phyloP scores from a whole-genome alignment of 2,888 invertebrate genomes.

The Gerris lacustris region DNA sequence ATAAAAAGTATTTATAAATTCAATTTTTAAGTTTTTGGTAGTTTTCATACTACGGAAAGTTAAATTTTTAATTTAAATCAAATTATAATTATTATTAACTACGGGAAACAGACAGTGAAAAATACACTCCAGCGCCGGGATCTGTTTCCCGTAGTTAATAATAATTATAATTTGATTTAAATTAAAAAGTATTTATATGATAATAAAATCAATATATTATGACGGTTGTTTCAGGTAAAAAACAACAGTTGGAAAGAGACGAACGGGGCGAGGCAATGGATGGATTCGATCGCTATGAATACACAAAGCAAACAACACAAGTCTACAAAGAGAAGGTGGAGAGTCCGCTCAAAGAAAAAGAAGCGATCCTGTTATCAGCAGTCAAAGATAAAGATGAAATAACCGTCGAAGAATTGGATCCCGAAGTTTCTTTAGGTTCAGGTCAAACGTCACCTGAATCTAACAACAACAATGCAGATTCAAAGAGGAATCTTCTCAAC shows the following conservation, averaged over 20 bases:
- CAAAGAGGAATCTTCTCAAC: neutral
- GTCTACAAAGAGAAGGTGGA: conserved; percentile 16
- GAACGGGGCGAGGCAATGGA: conserved; percentile 21
- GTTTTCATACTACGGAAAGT: too few relatives aligned
- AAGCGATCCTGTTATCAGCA: conserved; percentile 28
- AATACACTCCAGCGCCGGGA: too few relatives aligned
- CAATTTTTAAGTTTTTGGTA: too few relatives aligned
- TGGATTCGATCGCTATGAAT: conserved; percentile 19
- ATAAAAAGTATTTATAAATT: too few relatives aligned
- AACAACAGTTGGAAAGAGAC: conserved; percentile 12
- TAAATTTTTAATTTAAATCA: too few relatives aligned
- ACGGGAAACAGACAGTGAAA: too few relatives aligned
- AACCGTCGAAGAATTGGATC: neutral
- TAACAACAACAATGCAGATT: neutral
- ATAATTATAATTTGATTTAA: too few relatives aligned
- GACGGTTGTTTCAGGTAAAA: neutral
- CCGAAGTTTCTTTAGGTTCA: neutral
- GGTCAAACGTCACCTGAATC: neutral
- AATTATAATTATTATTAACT: too few relatives aligned
- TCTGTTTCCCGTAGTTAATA: too few relatives aligned
- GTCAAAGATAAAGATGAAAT: conserved; percentile 17
- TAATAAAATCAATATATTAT: neutral
- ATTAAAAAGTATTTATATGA: too few relatives aligned
- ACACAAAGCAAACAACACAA: conserved; percentile 19
- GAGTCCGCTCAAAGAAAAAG: conserved; percentile 27